Conservation (phyloP, 2,888 invertebrate species). For the Leucophenga maculata region DNA sequence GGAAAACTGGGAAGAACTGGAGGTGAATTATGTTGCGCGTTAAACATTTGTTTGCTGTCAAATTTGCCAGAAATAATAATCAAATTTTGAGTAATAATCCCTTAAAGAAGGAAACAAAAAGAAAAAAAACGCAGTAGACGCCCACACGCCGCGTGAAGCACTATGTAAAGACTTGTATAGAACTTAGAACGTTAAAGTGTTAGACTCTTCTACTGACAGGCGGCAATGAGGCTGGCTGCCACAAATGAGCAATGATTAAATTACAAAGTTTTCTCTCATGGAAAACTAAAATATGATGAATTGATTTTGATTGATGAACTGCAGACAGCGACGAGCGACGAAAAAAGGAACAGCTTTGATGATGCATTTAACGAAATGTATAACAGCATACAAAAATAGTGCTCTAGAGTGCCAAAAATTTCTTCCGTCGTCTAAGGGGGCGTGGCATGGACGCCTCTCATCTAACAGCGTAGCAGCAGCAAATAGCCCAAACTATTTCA, state of each 20-base stretch:
- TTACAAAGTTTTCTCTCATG: slow-evolving; percentile 19
- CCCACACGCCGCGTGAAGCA: slow-evolving; percentile 44
- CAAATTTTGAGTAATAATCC: slow-evolving; percentile 33
- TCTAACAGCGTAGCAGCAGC: slow-evolving; percentile 28
- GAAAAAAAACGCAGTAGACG: slow-evolving; percentile 32
- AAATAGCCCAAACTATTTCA: slow-evolving; percentile 64
- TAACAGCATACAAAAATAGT: neutral
- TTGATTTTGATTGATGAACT: slow-evolving; percentile 30
- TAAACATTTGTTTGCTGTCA: slow-evolving; percentile 63
- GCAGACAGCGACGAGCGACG: neutral
- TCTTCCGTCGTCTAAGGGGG: slow-evolving; percentile 13
- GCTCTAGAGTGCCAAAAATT: neutral
- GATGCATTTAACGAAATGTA: neutral
- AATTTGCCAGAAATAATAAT: slow-evolving; percentile 58
- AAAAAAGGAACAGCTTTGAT: neutral
- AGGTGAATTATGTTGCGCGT: neutral
- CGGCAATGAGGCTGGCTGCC: no score
- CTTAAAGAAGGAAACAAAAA: no score
- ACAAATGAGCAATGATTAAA: no score
- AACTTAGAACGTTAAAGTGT: no score
- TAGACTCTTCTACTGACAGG: no score
- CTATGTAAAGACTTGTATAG: no score
- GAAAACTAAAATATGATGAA: slow-evolving; percentile 52
- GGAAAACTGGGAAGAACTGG: no score
- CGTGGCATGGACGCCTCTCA: slow-evolving; percentile 36